Conservation (phyloP, 2,888 invertebrate genomes). For the Azorinus chamasolen region DNA sequence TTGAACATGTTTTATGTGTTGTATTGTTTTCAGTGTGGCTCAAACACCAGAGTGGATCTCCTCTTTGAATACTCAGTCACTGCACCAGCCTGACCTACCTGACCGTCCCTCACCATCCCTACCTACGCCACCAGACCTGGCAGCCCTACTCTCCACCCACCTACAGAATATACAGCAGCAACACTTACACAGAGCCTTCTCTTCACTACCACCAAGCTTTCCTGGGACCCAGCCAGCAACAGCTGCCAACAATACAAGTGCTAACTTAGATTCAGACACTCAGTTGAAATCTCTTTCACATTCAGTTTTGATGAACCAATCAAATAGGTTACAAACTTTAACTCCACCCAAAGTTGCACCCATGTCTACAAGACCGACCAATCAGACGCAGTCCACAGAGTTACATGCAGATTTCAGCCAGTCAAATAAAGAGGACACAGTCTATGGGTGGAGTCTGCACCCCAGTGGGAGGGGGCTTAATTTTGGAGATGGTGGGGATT, state of each 20-base stretch:
- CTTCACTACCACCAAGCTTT: slow-evolving; percentile 1
- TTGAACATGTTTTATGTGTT: too few species aligned
- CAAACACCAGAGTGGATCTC: slow-evolving; percentile 54
- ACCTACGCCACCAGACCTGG: slow-evolving; percentile 39
- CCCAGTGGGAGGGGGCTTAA: slow-evolving; percentile 7
- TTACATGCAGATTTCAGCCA: neutral
- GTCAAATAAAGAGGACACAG: slow-evolving; percentile 4
- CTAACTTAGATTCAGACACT: neutral
- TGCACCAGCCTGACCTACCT: too few species aligned
- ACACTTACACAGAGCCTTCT: slow-evolving; percentile 1
- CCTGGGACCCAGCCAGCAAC: slow-evolving; percentile 9
- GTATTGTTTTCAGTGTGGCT: too few species aligned
- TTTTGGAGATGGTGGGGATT: slow-evolving; percentile 18
- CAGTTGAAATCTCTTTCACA: neutral
- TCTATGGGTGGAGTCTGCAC: slow-evolving; percentile 8
- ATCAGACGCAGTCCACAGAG: slow-evolving; percentile 2
- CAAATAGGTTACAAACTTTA: neutral
- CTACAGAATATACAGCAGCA: slow-evolving; percentile 44
- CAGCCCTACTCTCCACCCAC: slow-evolving; percentile 43
- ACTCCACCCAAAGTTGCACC: slow-evolving; percentile 8
- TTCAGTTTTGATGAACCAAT: neutral
- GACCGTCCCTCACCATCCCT: slow-evolving; percentile 21
- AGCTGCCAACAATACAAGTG: slow-evolving; percentile 24
- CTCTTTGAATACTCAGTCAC: slow-evolving; percentile 18
- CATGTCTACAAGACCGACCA: neutral